Evolutionary conservation across 2,113 vertebrate genomes (phyloP), one percentile per base, ranked within the genome.

Genomic region (Cheilinus undulatus): DNA sequence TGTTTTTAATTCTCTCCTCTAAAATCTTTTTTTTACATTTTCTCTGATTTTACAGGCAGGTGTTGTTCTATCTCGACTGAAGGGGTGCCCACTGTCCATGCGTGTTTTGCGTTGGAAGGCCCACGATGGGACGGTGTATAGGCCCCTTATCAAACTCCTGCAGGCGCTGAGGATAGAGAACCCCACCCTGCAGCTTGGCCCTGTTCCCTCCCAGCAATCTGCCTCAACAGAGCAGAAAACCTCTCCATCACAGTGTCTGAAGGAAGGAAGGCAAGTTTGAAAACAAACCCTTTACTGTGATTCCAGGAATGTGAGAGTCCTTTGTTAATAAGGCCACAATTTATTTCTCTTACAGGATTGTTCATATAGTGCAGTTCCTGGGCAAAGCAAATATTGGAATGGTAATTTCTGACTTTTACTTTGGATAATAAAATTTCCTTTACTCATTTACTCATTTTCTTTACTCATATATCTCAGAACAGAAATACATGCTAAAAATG

Each of bases 331-430:
- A 36, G 5, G 30, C 8, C 19, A 43, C 57, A 5, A 49, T 14
- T 19, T 43, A 12, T 57, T 48, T 92, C 64, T 80, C 28, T 17
- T 68, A 26, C 83, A 93, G 94, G 84, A 86, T 95, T 65, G 91
- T 96, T 38, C 93, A 96, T 76, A 89, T 80, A 14, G 86, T 95
- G 72, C 54, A 62, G 57, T 93, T 89, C 82, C 65, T 96, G 78
- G 94, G 95, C 75, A 93, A 74, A 80, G 86, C 86, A 43, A 57
- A 88, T 3, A 78, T 93, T 5, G 95, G 94, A 78, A 90, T 78
- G 95, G 93, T 96, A 94, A 91, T 40, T 65, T n/a, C n/a, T 6
- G 11, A 5, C 43, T 32, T 42, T 45, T 70, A 14, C 19, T n/a
- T 62, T 58, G 23, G 24, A 23, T 73, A 20, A 14, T n/a, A 0